Evolutionary conservation across 1,140 invertebrate species (phyloP), one percentile per base, ranked within the genome.

Genomic region (Diorhabda carinulata): DNA sequence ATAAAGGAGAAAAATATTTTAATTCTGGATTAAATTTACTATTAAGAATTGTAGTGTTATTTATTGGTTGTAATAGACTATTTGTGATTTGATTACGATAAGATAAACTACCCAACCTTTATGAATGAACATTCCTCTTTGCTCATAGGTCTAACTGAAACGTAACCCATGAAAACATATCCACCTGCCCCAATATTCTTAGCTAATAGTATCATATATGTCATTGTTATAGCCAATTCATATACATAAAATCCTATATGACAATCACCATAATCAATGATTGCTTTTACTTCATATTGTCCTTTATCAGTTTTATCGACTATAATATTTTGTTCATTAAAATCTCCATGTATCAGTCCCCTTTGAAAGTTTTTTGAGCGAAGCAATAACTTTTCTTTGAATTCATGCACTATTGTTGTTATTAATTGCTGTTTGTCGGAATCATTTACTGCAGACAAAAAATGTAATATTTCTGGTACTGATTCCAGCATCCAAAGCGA

Each of bases 291-390:
- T 61, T 80, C 77, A 80, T 85, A 85, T 61, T 83, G n/a, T 8
- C 47, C 79, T 5, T 79, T 80, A 0, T 80, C 76, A 2, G 77
- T 56, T 43, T 77, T 67, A 1, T 78, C 75, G 0, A 94, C 88
- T 2, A 97, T 77, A 9, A 97, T 86, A 81, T 97, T 97, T 76
- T 93, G 91, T 76, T 96, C 94, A 77, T 97, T 97, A 45, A 94
- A 84, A 79, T 97, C 95, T 3, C 94, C 95, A 77, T 97, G 95
- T 68, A 97, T 90, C 8, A 93, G 84, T 57, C 92, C 92, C 80
- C 83, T 85, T 64, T 88, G 87, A 43, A 95, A 79, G 2, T 83
- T 80, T 2, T 86, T 75, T 3, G 84, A 78, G 2, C 82, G 77
- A 2, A 84, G 82, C 0, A 91, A 70, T 2, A 95, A 88, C 0